A percentile compares a stretch with the other conserved stretches of the same genome.
phyloP scores from a whole-genome alignment of 2,888 invertebrate species.

The Tillus elongatus region DNA sequence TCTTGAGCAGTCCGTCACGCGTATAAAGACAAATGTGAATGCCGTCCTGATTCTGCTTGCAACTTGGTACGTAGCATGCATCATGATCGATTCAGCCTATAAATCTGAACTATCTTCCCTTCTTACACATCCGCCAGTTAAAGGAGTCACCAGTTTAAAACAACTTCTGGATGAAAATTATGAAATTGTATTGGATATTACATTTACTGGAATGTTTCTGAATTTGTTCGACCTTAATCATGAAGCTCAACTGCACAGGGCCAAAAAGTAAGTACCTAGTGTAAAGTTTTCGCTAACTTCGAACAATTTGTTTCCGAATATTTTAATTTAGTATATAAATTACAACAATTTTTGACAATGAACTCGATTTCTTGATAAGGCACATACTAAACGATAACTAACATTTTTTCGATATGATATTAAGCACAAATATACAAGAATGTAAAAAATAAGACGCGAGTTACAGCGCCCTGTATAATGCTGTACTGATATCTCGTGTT shows the following conservation, averaged over 20 bases:
- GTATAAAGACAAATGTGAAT: neutral
- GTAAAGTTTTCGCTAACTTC: no score
- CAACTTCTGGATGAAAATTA: constrained; percentile 21
- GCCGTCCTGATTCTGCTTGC: constrained; percentile 15
- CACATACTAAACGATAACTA: no score
- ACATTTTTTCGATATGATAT: no score
- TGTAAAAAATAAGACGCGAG: no score
- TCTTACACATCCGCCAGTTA: constrained; percentile 20
- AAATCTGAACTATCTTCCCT: constrained; percentile 26
- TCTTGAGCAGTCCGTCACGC: constrained; percentile 19
- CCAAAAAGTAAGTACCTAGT: neutral
- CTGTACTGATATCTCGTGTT: no score
- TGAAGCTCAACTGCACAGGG: neutral
- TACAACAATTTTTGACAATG: no score
- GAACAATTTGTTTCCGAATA: no score
- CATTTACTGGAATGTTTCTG: neutral
- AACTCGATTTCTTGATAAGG: no score
- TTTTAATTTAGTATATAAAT: no score
- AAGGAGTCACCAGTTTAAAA: constrained; percentile 20
- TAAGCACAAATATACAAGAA: no score
- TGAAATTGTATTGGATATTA: constrained; percentile 17
- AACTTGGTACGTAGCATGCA: constrained; percentile 20
- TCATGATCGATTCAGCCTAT: constrained; percentile 23
- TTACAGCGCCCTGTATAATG: no score
- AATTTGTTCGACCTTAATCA: constrained; percentile 3